Evolutionary conservation across 2,113 vertebrate species (phyloP).

Genomic region (Plecotus auritus): DNA sequence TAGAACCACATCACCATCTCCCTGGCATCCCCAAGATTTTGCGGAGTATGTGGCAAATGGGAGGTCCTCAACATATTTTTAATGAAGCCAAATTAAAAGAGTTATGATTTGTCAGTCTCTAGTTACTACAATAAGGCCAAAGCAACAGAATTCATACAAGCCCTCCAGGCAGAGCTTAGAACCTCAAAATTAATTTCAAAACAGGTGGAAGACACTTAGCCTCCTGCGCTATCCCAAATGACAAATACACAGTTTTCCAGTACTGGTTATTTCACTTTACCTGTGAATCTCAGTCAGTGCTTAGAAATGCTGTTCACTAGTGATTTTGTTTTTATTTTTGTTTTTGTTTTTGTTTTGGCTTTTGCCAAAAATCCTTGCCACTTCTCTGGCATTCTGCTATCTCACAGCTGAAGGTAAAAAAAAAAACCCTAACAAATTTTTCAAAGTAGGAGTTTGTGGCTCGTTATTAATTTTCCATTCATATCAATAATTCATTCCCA

Average conservation of each 20-base stretch:
- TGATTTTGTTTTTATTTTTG: not conserved
- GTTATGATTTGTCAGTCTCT: not conserved
- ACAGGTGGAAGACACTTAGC: not conserved
- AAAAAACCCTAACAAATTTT: constrained; percentile 17
- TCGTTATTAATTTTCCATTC: not conserved
- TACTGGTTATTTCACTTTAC: not conserved
- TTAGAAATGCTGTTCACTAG: not conserved
- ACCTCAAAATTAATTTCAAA: not conserved
- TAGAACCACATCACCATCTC: not conserved
- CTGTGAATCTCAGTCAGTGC: not conserved
- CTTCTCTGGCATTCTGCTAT: not conserved
- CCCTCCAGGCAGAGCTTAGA: not conserved
- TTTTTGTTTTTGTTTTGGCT: not conserved
- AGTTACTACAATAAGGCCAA: not conserved
- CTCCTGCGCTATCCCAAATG: not conserved
- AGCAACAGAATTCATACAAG: not conserved
- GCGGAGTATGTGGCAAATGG: not conserved
- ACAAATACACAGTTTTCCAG: not conserved
- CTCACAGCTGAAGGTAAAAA: not conserved
- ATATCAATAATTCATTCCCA: constrained; percentile 2
- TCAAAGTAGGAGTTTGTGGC: not conserved
- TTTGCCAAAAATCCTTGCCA: not conserved
- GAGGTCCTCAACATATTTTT: not conserved
- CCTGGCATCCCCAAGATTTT: not conserved
- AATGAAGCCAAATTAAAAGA: not conserved